Percentiles rank a stretch among this genome's conserved stretches.
Evolutionary conservation across 2,797 vertebrate species (phyloP).

Genomic region (Manis crassicaudata): DNA sequence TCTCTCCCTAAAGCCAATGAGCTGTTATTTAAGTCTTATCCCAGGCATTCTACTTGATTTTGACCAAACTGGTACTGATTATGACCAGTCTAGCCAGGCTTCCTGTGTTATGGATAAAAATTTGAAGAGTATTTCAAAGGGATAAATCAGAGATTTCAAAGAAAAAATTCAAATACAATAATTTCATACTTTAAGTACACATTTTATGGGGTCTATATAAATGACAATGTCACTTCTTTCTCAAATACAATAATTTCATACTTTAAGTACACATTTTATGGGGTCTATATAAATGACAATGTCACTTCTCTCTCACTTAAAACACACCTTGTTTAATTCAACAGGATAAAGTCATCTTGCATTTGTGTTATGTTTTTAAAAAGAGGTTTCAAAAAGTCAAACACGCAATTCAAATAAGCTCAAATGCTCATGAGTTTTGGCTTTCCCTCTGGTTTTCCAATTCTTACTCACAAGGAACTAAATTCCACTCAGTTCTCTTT

Average conservation of each 20-base stretch:
- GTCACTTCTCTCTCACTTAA: neutral
- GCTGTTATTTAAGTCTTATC: neutral
- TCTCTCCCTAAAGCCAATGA: neutral
- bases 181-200: neutral
- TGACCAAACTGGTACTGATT: neutral
- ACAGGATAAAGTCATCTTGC: neutral
- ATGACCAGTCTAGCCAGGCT: neutral
- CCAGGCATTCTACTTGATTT: neutral
- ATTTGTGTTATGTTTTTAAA: constrained; percentile 14
- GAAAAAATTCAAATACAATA: neutral
- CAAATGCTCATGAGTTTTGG: neutral
- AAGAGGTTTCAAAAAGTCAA: constrained; percentile 16
- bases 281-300: neutral
- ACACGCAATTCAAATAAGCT: neutral
- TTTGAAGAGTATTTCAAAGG: neutral
- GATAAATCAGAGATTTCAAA: neutral
- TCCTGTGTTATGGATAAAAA: neutral
- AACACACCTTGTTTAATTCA: neutral
- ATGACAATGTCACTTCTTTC: too few species aligned
- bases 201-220: neutral
- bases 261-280: neutral
- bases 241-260: neutral
- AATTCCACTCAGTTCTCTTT: constrained; percentile 32
- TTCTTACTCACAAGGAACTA: neutral
- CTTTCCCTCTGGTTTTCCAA: neutral